Evolutionary conservation across 2,888 invertebrate genomes (phyloP), one percentile per base, ranked within the genome.

Genomic region (Melanostoma mellinum): DNA sequence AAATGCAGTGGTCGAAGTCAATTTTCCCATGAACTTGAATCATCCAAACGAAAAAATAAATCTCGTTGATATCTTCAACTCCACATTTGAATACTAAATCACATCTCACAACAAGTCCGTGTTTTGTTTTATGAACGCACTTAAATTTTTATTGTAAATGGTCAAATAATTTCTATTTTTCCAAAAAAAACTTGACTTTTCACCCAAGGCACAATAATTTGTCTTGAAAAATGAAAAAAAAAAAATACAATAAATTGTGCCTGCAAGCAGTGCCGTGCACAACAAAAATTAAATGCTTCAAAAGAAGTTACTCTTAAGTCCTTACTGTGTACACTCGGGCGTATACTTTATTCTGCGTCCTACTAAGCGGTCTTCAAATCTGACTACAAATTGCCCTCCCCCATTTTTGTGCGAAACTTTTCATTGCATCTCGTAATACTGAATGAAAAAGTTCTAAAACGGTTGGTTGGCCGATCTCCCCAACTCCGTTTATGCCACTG

Each of bases 311-410:
- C 67, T 38, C 10, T 42, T 9, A 61, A 61, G 44, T 33, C 52
- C 63, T 33, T 20, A 67, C 35, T 53, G 6, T 40, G 46, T 68
- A 60, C 61, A 78, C 71, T 74, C 74, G 52, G 71, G 71, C 84
- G 65, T 79, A 74, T 79, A 63, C 74, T 78, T 79, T 74, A 50
- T 65, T 58, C 63, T 53, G 60, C 32, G 40, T 60, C 53, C 32
- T 50, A 55, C 58, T 58, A 48, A 60, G 36, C 40, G 38, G 32
- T 80, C 46, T 44, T 74, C 58, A 74, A 74, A 74, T 80, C 69
- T 80, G 50, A 63, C 79, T 74, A 74, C 74, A 74, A 80, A 80
- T 80, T 71, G 75, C 65, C 71, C 58, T 52, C 55, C 40, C 65
- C 60, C 58, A 67, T 81, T 40, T 67, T 67, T 67, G 20, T 53